These are phyloP conservation scores for Scaptomyza hsui DNA, from an alignment of 1,140 invertebrate species.

Conservation along the genomic window DNA sequence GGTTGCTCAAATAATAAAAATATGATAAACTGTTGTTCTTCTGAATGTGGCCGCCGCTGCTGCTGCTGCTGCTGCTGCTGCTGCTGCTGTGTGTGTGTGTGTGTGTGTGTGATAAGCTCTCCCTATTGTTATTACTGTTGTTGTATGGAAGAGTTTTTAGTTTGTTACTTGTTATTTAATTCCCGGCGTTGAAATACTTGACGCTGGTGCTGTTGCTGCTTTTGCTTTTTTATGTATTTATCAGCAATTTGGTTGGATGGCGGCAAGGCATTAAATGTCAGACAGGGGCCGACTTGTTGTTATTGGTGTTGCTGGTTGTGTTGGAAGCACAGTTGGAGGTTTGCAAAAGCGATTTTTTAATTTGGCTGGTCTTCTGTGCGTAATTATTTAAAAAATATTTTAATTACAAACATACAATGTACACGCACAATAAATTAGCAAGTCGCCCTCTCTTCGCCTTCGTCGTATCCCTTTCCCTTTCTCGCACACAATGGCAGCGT, in stretches of 20 bases:
- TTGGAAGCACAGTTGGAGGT: slow-evolving; percentile 38
- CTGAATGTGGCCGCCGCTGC: slow-evolving; percentile 19
- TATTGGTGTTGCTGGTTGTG: slow-evolving; percentile 20
- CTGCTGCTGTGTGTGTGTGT: slow-evolving; percentile 11
- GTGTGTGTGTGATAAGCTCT: slow-evolving; percentile 64
- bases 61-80: slow-evolving; percentile 7
- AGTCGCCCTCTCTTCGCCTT: slow-evolving; percentile 24
- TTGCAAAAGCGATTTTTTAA: slow-evolving; percentile 16
- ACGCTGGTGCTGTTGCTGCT: slow-evolving; percentile 24
- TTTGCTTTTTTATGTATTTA: slow-evolving; percentile 45
- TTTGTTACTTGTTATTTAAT: slow-evolving; percentile 72
- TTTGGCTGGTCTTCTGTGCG: slow-evolving; percentile 4
- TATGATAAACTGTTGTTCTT: slow-evolving; percentile 57
- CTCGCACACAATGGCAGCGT: slow-evolving; percentile 37
- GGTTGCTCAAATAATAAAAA: slow-evolving; percentile 32
- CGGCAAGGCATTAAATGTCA: slow-evolving; percentile 32
- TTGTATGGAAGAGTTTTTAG: slow-evolving; percentile 58
- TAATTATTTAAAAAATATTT: slow-evolving; percentile 18
- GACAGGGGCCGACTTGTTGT: slow-evolving; percentile 32
- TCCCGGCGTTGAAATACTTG: slow-evolving; percentile 48
- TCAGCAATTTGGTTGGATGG: slow-evolving; percentile 42
- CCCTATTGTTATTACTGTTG: slow-evolving; percentile 68
- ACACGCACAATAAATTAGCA: slow-evolving; percentile 51
- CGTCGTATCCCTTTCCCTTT: slow-evolving; percentile 23
- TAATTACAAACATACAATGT: slow-evolving; percentile 35